Percentiles rank a stretch among this genome's conserved stretches.
These are phyloP conservation scores for Bubo bubo DNA, from an alignment of 2,113 vertebrate genomes.

Conservation along the genomic window DNA sequence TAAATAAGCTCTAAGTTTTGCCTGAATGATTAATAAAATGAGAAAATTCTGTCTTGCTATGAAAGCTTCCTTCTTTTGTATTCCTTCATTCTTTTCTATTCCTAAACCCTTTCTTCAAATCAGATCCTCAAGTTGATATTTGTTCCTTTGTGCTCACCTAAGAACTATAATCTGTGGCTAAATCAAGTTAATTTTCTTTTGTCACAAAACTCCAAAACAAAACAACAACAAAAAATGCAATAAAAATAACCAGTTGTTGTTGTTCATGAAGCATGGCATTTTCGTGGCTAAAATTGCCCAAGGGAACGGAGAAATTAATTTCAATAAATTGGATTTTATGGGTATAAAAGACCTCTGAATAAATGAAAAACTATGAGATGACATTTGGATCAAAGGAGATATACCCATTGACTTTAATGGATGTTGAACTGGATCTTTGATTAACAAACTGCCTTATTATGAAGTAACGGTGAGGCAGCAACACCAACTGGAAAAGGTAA, in stretches of 20 bases:
- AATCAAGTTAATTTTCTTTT: conserved; percentile 60
- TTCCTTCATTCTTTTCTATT: background rate
- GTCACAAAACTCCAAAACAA: conserved; percentile 36
- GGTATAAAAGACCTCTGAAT: conserved; percentile 53
- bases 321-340: conserved; percentile 71
- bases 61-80: background rate
- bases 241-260: conserved; percentile 52
- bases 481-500: background rate
- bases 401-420: background rate
- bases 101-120: background rate
- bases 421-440: conserved; percentile 24
- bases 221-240: conserved; percentile 10
- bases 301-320: conserved; percentile 74
- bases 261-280: conserved; percentile 52
- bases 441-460: conserved; percentile 42
- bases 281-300: conserved; percentile 62
- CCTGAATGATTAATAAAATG: conserved; percentile 61
- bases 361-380: conserved; percentile 63
- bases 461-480: background rate
- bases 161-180: conserved; percentile 45
- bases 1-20: conserved; percentile 43
- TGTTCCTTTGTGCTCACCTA: conserved; percentile 52
- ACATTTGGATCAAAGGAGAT: conserved; percentile 65
- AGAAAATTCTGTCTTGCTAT: conserved; percentile 7
- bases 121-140: conserved; percentile 28